phyloP scores from a whole-genome alignment of 2,113 vertebrate genomes.

The Bettongia penicillata region DNA sequence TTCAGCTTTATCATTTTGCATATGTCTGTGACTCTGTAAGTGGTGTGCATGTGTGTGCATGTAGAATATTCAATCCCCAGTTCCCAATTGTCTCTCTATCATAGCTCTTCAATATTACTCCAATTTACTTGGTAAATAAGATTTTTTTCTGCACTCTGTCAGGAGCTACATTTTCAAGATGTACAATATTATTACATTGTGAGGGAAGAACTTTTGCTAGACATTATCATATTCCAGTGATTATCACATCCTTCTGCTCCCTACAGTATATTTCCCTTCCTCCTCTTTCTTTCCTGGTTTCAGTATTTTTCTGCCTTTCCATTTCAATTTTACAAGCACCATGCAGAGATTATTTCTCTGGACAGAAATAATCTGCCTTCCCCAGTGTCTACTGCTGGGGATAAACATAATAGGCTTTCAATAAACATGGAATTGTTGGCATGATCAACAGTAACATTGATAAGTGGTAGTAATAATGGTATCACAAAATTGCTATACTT shows the following conservation, averaged over 20 bases:
- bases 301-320: background rate
- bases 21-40: background rate
- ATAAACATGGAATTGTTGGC: background rate
- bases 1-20: background rate
- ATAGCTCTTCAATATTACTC: conserved; percentile 38
- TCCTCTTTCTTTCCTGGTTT: background rate
- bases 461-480: background rate
- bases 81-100: conserved; percentile 37
- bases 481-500: background rate
- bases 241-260: background rate
- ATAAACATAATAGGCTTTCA: background rate
- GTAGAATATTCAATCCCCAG: conserved; percentile 36
- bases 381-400: background rate
- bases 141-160: background rate
- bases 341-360: background rate
- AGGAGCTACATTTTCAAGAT: conserved; percentile 21
- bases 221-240: background rate
- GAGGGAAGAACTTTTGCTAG: background rate
- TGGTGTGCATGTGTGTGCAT: background rate
- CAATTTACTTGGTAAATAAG: conserved; percentile 35
- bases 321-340: conserved; percentile 1
- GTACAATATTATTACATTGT: background rate
- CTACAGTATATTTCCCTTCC: background rate
- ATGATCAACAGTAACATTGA: background rate
- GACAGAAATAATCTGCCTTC: background rate